A percentile compares a stretch with the other conserved stretches of the same genome.
Evolutionary conservation across 2,113 vertebrate species (phyloP).

Genomic region (Hypocryptadius cinnamomeus): DNA sequence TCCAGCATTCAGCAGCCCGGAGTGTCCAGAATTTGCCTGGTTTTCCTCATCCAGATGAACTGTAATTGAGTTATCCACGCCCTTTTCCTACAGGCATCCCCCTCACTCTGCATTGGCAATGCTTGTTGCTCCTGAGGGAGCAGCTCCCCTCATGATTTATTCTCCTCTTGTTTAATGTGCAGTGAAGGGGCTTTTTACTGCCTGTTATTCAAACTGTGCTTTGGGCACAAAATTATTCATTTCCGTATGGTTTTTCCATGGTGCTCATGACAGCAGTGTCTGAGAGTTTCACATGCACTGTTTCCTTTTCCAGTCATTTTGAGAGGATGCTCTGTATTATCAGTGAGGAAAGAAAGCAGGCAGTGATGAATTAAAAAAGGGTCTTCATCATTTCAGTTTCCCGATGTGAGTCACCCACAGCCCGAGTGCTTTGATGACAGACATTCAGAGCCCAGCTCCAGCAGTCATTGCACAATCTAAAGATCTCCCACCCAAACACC

Average conservation of each 20-base stretch:
- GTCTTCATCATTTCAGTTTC: neutral
- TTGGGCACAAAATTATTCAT: slow-evolving; percentile 34
- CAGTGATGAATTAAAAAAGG: neutral
- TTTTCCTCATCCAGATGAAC: neutral
- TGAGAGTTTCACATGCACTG: neutral
- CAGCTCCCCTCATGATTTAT: slow-evolving; percentile 25
- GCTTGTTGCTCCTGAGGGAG: neutral
- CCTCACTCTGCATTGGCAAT: neutral
- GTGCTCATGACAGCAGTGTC: neutral
- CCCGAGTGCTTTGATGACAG: neutral
- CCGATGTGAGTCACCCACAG: neutral
- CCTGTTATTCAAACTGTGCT: slow-evolving; percentile 25
- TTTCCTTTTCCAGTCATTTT: neutral
- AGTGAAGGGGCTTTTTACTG: neutral
- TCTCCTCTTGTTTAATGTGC: neutral
- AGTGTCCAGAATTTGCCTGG: neutral
- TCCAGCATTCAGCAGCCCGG: neutral
- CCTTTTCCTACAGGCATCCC: neutral
- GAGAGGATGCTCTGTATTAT: neutral
- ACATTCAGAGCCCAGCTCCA: neutral
- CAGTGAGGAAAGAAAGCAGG: neutral
- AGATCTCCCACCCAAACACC: neutral
- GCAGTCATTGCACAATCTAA: neutral
- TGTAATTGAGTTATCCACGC: neutral
- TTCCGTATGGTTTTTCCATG: slow-evolving; percentile 9